Percentiles rank a stretch among this genome's conserved stretches.
These are phyloP conservation scores for Eueides isabella DNA, from an alignment of 1,140 invertebrate genomes.

Conservation along the genomic window DNA sequence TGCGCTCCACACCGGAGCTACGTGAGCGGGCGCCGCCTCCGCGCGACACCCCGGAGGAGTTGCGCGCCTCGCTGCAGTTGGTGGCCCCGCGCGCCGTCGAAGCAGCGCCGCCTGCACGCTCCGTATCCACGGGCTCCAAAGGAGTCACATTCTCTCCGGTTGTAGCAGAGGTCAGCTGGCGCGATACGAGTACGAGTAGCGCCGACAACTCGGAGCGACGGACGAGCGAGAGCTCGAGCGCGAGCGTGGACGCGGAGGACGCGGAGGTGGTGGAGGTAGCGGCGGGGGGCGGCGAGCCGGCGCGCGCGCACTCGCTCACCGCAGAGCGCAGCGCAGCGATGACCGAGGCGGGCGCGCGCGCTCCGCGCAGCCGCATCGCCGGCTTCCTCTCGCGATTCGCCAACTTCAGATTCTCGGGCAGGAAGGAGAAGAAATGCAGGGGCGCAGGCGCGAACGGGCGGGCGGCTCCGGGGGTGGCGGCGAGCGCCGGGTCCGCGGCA, in stretches of 20 bases:
- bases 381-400: slow-evolving; percentile 79
- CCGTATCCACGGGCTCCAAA: slow-evolving; percentile 76
- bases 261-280: slow-evolving; percentile 69
- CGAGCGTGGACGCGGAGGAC: slow-evolving; percentile 67
- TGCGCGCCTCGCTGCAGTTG: slow-evolving; percentile 82
- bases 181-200: slow-evolving; percentile 78
- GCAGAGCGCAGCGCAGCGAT: slow-evolving; percentile 62
- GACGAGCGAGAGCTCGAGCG: slow-evolving; percentile 58
- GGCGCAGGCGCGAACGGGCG: slow-evolving; percentile 70
- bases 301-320: slow-evolving; percentile 56
- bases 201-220: slow-evolving; percentile 16
- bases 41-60: slow-evolving; percentile 75
- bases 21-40: slow-evolving; percentile 74
- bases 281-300: slow-evolving; percentile 45
- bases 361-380: slow-evolving; percentile 76
- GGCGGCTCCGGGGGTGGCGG: slow-evolving; percentile 41
- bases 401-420: slow-evolving; percentile 80
- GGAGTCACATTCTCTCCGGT: slow-evolving; percentile 86
- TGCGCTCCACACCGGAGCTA: slow-evolving; percentile 86
- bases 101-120: slow-evolving; percentile 77
- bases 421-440: slow-evolving; percentile 73
- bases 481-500: slow-evolving; percentile 51
- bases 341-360: slow-evolving; percentile 64
- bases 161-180: slow-evolving; percentile 88
- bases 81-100: slow-evolving; percentile 68